Evolutionary conservation across 2,113 vertebrate genomes (phyloP).

Genomic region (Myiopsitta monachus): DNA sequence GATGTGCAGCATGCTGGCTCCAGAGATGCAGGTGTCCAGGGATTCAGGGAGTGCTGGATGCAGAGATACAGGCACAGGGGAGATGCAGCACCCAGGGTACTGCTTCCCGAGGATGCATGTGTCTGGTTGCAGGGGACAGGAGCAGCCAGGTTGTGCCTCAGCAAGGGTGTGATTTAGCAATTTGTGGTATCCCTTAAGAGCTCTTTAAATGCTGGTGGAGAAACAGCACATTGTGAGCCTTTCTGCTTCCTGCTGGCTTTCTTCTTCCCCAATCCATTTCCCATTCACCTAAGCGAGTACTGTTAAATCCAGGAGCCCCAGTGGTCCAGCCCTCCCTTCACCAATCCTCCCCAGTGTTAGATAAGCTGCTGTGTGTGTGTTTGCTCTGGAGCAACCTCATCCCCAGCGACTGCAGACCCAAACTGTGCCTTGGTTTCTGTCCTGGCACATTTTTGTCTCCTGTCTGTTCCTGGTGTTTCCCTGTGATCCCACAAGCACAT

Average conservation of each 20-base stretch:
- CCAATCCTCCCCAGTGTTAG: fast-evolving
- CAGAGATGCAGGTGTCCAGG: neutral
- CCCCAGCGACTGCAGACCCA: fast-evolving
- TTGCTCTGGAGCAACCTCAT: neutral
- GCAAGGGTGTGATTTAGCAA: neutral
- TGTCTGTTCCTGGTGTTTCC: neutral
- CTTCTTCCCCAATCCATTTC: neutral
- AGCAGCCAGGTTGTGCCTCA: neutral
- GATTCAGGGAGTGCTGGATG: neutral
- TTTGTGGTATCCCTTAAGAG: neutral
- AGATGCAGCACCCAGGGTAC: neutral
- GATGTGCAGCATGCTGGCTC: neutral
- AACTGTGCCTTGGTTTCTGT: neutral
- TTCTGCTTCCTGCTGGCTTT: neutral
- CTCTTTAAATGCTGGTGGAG: neutral
- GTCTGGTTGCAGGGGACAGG: neutral
- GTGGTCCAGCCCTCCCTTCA: neutral
- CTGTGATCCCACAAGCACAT: neutral
- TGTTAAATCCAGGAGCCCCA: neutral
- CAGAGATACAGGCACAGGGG: neutral
- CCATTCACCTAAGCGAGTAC: neutral
- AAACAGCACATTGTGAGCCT: neutral
- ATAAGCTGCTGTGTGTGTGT: fast-evolving
- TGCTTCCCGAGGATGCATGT: neutral
- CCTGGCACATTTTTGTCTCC: neutral